A percentile compares a stretch with the other conserved stretches of the same genome.
Conservation (phyloP, 2,797 vertebrate species). For the Acanthis flammea region DNA sequence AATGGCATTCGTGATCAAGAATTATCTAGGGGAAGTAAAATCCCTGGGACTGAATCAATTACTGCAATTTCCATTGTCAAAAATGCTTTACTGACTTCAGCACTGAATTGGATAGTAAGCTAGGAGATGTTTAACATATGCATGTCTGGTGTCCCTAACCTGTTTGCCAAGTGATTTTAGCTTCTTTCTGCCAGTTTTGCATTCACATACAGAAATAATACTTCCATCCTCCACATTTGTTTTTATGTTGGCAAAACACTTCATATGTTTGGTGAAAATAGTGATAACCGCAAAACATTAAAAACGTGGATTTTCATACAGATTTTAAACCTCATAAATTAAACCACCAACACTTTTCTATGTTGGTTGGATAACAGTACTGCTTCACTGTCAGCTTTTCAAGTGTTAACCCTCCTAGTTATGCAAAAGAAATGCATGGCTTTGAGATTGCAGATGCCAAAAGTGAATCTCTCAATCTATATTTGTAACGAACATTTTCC, state of each 20-base stretch:
- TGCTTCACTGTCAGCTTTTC: background rate
- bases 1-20: background rate
- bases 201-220: background rate
- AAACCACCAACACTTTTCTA: background rate
- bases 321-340: background rate
- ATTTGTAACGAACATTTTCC: background rate
- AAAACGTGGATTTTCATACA: background rate
- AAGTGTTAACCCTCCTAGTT: background rate
- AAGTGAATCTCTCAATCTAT: background rate
- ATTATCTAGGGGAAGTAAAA: slow-evolving; percentile 4
- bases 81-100: slow-evolving; percentile 19
- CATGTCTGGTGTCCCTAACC: background rate
- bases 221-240: background rate
- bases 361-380: background rate
- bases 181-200: slow-evolving; percentile 3
- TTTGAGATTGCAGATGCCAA: background rate
- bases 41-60: background rate
- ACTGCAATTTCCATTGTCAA: slow-evolving; percentile 17
- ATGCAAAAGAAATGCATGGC: background rate
- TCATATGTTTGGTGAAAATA: background rate
- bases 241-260: background rate
- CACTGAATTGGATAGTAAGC: background rate
- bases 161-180: slow-evolving; percentile 18
- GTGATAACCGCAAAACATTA: background rate
- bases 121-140: slow-evolving; percentile 3